These are phyloP conservation scores for Crax fasciolata DNA, from an alignment of 2,797 vertebrate genomes.

Conservation along the genomic window DNA sequence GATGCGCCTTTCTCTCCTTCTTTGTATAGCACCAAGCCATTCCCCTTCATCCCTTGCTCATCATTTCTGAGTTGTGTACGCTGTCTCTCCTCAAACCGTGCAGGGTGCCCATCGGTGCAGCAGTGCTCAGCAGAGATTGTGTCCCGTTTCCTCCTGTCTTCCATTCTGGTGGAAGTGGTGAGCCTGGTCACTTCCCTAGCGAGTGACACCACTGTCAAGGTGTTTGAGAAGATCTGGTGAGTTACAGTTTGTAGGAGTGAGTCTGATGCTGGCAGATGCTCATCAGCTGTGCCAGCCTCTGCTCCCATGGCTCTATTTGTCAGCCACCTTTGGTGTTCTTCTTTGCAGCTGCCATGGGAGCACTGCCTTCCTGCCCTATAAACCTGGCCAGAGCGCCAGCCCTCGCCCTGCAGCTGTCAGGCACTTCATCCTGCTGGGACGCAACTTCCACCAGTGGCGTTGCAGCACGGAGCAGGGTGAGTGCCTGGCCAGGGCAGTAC, in stretches of 20 bases:
- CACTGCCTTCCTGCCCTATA: slow-evolving; percentile 85
- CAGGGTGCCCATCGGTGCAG: slow-evolving; percentile 92
- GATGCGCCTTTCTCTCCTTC: background rate
- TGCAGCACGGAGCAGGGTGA: slow-evolving; percentile 94
- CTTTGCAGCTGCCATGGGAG: slow-evolving; percentile 80
- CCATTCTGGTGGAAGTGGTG: slow-evolving; percentile 90
- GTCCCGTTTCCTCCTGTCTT: slow-evolving; percentile 93
- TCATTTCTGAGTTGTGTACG: background rate
- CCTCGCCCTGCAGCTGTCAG: slow-evolving; percentile 84
- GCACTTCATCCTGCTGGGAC: slow-evolving; percentile 92
- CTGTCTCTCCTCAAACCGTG: background rate
- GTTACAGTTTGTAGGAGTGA: background rate
- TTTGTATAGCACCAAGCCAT: background rate
- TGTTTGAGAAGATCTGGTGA: slow-evolving; percentile 92
- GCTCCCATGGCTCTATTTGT: background rate
- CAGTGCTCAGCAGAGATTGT: slow-evolving; percentile 90
- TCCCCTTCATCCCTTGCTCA: background rate
- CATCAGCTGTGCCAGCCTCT: background rate
- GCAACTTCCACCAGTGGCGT: slow-evolving; percentile 96
- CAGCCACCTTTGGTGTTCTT: slow-evolving; percentile 24
- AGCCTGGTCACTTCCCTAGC: slow-evolving; percentile 90
- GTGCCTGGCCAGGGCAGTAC: background rate
- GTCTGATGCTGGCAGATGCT: background rate
- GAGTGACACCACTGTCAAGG: slow-evolving; percentile 91
- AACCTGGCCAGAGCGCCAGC: slow-evolving; percentile 81